A percentile compares a stretch with the other conserved stretches of the same genome.
These are phyloP conservation scores for Loxodonta africana DNA, from an alignment of 2,113 vertebrate genomes.

Conservation along the genomic window DNA sequence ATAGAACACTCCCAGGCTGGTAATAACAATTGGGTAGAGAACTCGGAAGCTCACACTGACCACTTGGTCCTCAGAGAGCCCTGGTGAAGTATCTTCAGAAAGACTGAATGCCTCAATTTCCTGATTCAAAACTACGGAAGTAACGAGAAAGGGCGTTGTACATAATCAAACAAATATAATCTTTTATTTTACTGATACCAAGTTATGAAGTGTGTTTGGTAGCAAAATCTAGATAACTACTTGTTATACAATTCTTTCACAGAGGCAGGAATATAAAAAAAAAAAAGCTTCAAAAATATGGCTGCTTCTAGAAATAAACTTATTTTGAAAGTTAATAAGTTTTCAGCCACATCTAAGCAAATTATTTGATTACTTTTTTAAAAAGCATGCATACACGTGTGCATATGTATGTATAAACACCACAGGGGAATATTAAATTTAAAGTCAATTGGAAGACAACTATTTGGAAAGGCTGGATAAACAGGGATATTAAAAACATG, in stretches of 20 bases:
- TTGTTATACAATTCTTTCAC: neutral
- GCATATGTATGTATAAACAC: neutral
- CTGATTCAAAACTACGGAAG: constrained; percentile 89
- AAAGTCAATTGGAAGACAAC: neutral
- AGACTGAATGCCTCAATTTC: constrained; percentile 94
- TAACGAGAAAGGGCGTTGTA: constrained; percentile 59
- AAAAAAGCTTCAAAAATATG: neutral
- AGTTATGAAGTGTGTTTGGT: fast-evolving
- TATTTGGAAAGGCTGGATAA: neutral
- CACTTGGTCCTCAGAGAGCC: constrained; percentile 90
- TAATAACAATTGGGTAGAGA: constrained; percentile 97
- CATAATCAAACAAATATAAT: neutral
- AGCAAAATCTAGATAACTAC: constrained; percentile 4
- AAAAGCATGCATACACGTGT: neutral
- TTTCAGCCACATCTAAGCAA: constrained; percentile 12
- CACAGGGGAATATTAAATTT: constrained; percentile 7
- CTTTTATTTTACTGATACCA: neutral
- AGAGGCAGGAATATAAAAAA: neutral
- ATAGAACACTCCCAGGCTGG: constrained; percentile 95
- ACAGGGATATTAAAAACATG: too few relatives aligned
- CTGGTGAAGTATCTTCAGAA: constrained; percentile 87
- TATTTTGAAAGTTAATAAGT: constrained; percentile 47
- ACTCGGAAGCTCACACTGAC: constrained; percentile 97
- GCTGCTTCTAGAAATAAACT: neutral
- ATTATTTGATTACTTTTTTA: neutral